These are phyloP conservation scores for Zapornia atra DNA, from an alignment of 2,113 vertebrate species.

Conservation along the genomic window DNA sequence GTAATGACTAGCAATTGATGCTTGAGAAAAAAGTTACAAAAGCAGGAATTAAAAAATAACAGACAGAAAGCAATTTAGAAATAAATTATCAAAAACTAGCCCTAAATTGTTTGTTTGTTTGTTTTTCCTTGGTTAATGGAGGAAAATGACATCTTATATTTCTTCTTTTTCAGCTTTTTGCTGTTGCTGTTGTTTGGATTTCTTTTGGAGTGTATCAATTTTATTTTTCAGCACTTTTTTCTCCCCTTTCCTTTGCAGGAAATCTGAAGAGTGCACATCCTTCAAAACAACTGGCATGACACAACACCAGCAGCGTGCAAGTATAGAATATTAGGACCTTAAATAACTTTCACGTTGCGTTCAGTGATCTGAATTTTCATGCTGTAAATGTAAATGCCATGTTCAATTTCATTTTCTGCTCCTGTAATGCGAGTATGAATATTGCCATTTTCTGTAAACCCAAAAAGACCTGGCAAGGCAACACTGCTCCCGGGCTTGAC, in stretches of 20 bases:
- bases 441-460: slow-evolving; percentile 62
- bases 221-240: not conserved
- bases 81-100: not conserved
- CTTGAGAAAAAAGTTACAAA: not conserved
- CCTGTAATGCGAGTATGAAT: slow-evolving; percentile 41
- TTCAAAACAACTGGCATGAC: not conserved
- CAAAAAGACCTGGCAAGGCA: slow-evolving; percentile 39
- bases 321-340: slow-evolving; percentile 23
- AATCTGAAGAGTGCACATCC: not conserved
- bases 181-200: not conserved
- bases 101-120: not conserved
- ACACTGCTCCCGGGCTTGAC: slow-evolving; percentile 27
- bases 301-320: not conserved
- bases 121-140: not conserved
- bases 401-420: slow-evolving; percentile 57
- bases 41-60: not conserved
- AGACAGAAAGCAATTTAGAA: not conserved
- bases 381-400: slow-evolving; percentile 63
- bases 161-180: not conserved
- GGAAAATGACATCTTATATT: not conserved
- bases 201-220: not conserved
- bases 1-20: not conserved
- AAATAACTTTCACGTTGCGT: not conserved
- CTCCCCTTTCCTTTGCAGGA: not conserved
- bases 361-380: slow-evolving; percentile 61